Evolutionary conservation across 2,797 vertebrate species (phyloP).

Genomic region (Denticeps clupeoides): DNA sequence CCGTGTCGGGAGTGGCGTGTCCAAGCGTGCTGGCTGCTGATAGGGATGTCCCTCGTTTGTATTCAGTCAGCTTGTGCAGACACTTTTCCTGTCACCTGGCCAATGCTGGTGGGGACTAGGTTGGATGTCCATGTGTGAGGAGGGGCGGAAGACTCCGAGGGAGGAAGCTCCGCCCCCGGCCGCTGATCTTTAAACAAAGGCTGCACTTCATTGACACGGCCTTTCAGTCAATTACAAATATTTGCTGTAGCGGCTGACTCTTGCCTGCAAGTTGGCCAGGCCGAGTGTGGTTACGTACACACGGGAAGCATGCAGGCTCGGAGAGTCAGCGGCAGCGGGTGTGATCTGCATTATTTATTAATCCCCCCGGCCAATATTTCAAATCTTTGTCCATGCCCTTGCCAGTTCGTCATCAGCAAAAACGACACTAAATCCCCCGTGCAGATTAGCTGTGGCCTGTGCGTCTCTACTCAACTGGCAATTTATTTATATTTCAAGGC

Average conservation of each 20-base stretch:
- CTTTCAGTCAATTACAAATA: constrained; percentile 37
- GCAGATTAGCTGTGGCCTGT: too few relatives aligned
- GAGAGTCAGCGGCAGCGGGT: neutral
- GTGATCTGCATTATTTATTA: neutral
- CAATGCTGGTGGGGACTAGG: too few relatives aligned
- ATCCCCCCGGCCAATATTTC: neutral
- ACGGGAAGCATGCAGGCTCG: neutral
- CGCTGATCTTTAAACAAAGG: constrained; percentile 26
- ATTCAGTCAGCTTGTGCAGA: neutral
- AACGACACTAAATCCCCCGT: neutral
- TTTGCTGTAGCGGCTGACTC: constrained; percentile 22
- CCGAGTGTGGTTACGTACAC: constrained; percentile 3
- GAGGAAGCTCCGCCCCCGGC: constrained; percentile 6
- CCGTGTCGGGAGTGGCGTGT: too few relatives aligned
- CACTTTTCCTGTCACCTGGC: too few relatives aligned
- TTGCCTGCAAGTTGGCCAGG: constrained; percentile 10
- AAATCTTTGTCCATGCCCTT: neutral
- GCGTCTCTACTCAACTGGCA: too few relatives aligned
- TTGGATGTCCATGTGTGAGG: neutral
- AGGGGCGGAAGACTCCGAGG: constrained; percentile 6
- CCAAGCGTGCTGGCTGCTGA: constrained; percentile 7
- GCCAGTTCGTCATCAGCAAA: neutral
- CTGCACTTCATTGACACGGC: constrained; percentile 33
- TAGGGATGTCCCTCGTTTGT: constrained; percentile 12
- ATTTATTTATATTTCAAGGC: too few relatives aligned